A percentile compares a stretch with the other conserved stretches of the same genome.
Evolutionary conservation across 1,140 invertebrate genomes (phyloP).

Genomic region (Conus ventricosus): DNA sequence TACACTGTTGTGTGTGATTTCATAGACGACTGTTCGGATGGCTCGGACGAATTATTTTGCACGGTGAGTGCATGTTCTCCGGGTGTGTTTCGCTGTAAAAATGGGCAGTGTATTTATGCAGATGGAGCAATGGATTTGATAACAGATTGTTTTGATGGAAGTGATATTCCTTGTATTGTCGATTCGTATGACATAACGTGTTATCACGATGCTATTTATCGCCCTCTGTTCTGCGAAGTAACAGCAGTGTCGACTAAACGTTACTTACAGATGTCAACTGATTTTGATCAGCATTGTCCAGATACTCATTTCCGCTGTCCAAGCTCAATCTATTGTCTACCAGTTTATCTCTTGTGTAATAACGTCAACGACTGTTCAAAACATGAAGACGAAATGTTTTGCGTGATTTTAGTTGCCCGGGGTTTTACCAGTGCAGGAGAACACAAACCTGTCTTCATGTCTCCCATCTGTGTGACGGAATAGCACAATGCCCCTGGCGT

Average conservation of each 20-base stretch:
- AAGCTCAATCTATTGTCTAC: neutral
- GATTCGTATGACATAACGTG: too few species aligned
- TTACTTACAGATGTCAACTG: neutral
- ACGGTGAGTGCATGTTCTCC: too few species aligned
- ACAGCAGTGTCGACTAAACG: neutral
- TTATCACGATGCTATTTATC: too few species aligned
- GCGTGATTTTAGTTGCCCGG: constrained; percentile 26
- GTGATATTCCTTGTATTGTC: neutral
- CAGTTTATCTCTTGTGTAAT: constrained; percentile 9
- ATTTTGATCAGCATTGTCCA: neutral
- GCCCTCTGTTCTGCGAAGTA: too few species aligned
- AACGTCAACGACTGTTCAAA: constrained; percentile 16
- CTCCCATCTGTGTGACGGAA: constrained; percentile 21
- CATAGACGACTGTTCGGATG: neutral
- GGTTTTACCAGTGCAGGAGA: constrained; percentile 28
- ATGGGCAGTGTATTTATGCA: neutral
- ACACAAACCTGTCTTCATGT: constrained; percentile 26
- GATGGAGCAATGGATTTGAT: neutral
- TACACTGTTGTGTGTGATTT: constrained; percentile 25
- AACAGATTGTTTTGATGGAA: neutral
- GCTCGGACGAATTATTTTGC: constrained; percentile 6
- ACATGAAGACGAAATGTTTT: neutral
- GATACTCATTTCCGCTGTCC: constrained; percentile 24
- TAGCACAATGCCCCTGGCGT: constrained; percentile 31
- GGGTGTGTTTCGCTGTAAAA: neutral